A percentile compares a stretch with the other conserved stretches of the same genome.
These are phyloP conservation scores for Drosophila helvetica DNA, from an alignment of 2,888 invertebrate genomes.

Conservation along the genomic window DNA sequence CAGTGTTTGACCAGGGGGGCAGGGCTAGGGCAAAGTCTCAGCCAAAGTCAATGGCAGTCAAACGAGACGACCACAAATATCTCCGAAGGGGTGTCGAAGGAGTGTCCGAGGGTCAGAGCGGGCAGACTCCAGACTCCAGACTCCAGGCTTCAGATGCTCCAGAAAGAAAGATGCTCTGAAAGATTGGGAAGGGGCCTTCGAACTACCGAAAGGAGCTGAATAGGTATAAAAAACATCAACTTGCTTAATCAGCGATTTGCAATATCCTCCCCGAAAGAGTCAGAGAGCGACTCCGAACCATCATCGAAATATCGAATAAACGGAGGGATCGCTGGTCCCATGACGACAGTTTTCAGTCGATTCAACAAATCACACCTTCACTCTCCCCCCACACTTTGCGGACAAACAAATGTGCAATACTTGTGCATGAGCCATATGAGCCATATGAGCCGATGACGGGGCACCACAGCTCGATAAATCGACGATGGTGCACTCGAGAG, in stretches of 20 bases:
- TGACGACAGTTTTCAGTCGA: not conserved
- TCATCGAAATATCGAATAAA: no score
- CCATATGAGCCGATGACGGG: not conserved
- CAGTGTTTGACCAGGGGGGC: constrained; percentile 26
- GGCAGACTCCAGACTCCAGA: not conserved
- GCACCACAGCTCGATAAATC: not conserved
- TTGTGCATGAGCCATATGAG: not conserved
- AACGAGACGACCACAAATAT: constrained; percentile 10
- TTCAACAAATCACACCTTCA: no score
- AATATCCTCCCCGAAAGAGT: not conserved
- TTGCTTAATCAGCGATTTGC: not conserved
- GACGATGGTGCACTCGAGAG: not conserved
- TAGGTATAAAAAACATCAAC: no score
- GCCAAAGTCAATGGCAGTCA: constrained; percentile 5
- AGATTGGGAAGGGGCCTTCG: not conserved
- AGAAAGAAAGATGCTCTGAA: no score
- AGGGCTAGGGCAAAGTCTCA: constrained; percentile 22
- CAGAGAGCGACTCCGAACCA: no score
- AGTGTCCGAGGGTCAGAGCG: not conserved
- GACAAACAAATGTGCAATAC: not conserved
- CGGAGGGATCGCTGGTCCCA: no score
- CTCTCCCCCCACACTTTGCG: not conserved
- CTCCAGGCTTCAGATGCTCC: not conserved
- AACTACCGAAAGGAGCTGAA: not conserved
- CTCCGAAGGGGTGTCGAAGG: constrained; percentile 4